Percentiles rank a stretch among this genome's conserved stretches.
These are phyloP conservation scores for Megaceryle maxima DNA, from an alignment of 2,113 vertebrate genomes.

Conservation along the genomic window DNA sequence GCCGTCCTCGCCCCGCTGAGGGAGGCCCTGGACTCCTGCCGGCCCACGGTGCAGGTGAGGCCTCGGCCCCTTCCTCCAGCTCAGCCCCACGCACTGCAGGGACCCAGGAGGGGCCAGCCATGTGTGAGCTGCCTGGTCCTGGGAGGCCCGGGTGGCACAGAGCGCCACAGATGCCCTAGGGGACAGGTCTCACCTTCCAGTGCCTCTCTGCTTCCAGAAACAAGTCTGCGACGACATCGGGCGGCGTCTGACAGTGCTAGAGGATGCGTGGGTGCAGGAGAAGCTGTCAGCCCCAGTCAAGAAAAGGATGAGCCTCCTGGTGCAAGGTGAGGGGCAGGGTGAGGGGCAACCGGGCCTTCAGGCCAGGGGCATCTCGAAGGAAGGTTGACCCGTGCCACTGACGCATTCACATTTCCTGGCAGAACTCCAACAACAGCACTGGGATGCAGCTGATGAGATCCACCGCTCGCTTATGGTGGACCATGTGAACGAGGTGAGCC, in stretches of 20 bases:
- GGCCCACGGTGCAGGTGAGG: slow-evolving; percentile 75
- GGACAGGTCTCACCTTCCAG: background rate
- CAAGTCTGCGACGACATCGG: slow-evolving; percentile 91
- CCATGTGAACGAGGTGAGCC: slow-evolving; percentile 92
- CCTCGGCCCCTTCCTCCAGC: rapidly evolving
- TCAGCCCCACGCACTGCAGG: background rate
- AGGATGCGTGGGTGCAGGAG: slow-evolving; percentile 84
- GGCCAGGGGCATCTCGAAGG: rapidly evolving
- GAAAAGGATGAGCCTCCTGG: slow-evolving; percentile 85
- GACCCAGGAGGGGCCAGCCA: background rate
- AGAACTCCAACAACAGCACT: slow-evolving; percentile 82
- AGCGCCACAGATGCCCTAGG: background rate
- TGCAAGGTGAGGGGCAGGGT: slow-evolving; percentile 72
- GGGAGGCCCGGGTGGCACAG: too few species aligned
- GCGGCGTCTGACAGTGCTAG: slow-evolving; percentile 83
- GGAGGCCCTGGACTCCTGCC: slow-evolving; percentile 78
- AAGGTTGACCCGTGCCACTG: rapidly evolving
- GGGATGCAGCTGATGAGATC: slow-evolving; percentile 89
- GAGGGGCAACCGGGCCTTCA: rapidly evolving
- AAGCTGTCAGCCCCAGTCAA: slow-evolving; percentile 85
- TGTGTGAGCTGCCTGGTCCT: background rate
- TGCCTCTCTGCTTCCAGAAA: slow-evolving; percentile 69
- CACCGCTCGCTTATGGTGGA: slow-evolving; percentile 95
- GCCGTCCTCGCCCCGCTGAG: slow-evolving; percentile 74
- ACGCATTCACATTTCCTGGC: background rate